Evolutionary conservation across 2,888 invertebrate genomes (phyloP).

Genomic region (Rhorus exstirpatorius): DNA sequence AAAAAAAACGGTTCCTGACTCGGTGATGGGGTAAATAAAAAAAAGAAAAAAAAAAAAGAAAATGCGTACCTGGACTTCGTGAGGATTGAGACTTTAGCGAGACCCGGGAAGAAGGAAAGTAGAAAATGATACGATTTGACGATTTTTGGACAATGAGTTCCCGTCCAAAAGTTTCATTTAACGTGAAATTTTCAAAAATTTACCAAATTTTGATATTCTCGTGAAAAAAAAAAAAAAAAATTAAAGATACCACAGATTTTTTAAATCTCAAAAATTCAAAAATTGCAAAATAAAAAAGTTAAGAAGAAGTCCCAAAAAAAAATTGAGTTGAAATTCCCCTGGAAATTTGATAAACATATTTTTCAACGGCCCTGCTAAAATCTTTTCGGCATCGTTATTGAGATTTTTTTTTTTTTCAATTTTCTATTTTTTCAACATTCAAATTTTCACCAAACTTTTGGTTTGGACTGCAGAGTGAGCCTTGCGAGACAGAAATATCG

Average conservation of each 20-base stretch:
- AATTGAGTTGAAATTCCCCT: too few relatives aligned
- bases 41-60: slow-evolving; percentile 3
- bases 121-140: not conserved
- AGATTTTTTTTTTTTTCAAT: not conserved
- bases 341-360: too few relatives aligned
- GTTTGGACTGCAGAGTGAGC: too few relatives aligned
- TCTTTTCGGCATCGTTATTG: slow-evolving; percentile 12
- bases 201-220: not conserved
- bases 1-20: slow-evolving; percentile 15
- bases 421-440: not conserved
- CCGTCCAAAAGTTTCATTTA: not conserved
- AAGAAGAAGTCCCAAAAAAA: too few relatives aligned
- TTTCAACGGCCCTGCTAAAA: too few relatives aligned
- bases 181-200: not conserved
- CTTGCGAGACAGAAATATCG: too few relatives aligned
- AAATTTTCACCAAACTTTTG: slow-evolving; percentile 15
- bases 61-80: too few relatives aligned
- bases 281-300: not conserved
- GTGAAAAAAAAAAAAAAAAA: not conserved
- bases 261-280: not conserved
- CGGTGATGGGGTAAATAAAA: not conserved
- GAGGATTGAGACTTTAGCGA: slow-evolving; percentile 1
- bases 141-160: not conserved
- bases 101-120: not conserved
- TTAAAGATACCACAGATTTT: too few relatives aligned